Conservation (phyloP, 64 coral and sea anemone species). For the Trachythela sp. region DNA sequence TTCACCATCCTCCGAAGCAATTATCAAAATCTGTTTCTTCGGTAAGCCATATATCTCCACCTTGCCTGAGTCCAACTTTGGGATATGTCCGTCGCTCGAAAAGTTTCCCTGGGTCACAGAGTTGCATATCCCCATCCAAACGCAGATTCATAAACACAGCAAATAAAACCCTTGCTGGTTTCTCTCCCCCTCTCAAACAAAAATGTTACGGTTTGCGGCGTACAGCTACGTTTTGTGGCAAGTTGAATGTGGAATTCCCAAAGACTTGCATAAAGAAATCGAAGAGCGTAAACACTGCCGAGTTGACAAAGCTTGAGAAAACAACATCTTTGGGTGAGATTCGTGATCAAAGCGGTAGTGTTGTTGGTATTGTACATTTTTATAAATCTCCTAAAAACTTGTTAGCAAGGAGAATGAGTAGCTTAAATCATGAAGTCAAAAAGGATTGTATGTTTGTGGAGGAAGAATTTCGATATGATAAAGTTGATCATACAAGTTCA, state of each 20-base stretch:
- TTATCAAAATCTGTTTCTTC: background rate
- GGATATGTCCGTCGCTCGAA: background rate
- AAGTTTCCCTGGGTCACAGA: background rate
- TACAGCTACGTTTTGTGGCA: conserved; percentile 74
- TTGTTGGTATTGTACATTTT: conserved; percentile 61
- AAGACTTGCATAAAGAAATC: conserved; percentile 28
- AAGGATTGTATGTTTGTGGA: background rate
- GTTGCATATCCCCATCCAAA: background rate
- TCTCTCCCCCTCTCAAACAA: conserved; percentile 67
- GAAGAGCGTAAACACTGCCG: background rate
- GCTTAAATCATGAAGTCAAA: background rate
- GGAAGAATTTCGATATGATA: background rate
- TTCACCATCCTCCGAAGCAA: background rate
- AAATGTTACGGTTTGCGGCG: conserved; percentile 59
- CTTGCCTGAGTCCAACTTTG: background rate
- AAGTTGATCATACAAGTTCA: background rate
- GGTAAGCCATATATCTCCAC: background rate
- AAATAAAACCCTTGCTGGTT: background rate
- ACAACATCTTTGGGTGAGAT: conserved; percentile 54
- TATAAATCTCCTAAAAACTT: conserved; percentile 47
- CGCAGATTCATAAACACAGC: background rate
- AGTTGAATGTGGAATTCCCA: conserved; percentile 46
- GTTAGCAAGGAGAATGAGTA: background rate
- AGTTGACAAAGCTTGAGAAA: conserved; percentile 28
- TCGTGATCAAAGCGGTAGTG: conserved; percentile 54